Conservation (phyloP, 2,888 invertebrate genomes). For the Chrysina gloriosa region DNA sequence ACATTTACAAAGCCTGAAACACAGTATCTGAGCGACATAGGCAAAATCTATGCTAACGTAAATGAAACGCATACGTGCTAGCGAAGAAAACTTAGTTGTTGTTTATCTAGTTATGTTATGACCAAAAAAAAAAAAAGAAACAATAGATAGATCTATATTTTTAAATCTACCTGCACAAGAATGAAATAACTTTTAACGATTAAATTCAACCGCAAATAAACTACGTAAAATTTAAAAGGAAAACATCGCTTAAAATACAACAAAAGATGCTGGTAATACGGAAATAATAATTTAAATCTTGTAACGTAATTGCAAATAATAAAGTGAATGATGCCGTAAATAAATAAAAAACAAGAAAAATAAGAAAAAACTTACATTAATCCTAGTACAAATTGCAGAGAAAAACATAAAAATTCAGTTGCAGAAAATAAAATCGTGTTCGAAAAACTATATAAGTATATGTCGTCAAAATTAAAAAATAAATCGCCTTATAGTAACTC, state of each 20-base stretch:
- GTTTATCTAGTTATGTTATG: no score
- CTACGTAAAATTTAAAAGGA: background rate
- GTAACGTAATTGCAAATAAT: no score
- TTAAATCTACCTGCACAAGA: background rate
- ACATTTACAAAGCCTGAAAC: background rate
- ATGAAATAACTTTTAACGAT: background rate
- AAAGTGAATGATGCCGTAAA: no score
- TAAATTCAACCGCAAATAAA: background rate
- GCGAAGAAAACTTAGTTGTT: no score
- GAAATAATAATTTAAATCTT: background rate
- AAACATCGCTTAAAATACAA: background rate
- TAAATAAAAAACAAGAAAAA: slow-evolving; percentile 31
- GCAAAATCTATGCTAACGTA: slow-evolving; percentile 4
- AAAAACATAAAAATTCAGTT: slow-evolving; percentile 38
- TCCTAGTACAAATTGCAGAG: slow-evolving; percentile 37
- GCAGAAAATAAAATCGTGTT: slow-evolving; percentile 23
- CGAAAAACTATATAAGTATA: slow-evolving; percentile 30
- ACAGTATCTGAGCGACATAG: background rate
- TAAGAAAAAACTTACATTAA: slow-evolving; percentile 46
- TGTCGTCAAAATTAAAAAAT: slow-evolving; percentile 16
- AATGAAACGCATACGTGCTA: no score
- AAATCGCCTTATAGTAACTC: slow-evolving; percentile 23
- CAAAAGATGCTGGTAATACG: background rate
- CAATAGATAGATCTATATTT: no score
- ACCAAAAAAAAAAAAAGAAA: no score